Evolutionary conservation across 2,113 vertebrate genomes (phyloP), one percentile per base, ranked within the genome.

Genomic region (Tor tambroides): DNA sequence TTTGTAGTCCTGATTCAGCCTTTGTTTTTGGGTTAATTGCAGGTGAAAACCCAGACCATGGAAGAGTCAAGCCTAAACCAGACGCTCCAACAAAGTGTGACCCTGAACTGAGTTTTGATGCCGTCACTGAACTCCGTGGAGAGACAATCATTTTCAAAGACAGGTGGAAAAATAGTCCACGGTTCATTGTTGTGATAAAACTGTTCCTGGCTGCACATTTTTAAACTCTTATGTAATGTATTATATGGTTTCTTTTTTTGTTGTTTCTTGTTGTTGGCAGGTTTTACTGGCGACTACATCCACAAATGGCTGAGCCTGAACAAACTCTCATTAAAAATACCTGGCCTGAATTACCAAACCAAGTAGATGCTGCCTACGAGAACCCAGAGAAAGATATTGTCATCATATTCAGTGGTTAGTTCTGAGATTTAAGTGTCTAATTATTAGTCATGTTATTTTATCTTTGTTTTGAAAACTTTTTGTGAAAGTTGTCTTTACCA

Each of bases 241-340:
- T 61, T 61, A 14, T 32, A 76, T 54, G 59, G 3, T 72, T 83
- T 14, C 35, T 1, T 54, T 46, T 61, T 28, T 8, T 43, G 26
- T 8, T 2, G 21, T 35, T 87, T 79, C 82, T 9, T 26, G 5
- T 30, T 54, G 6, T 69, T 85, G 30, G 63, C 91, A 99, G 98
- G 65, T 99, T 98, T 93, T 97, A 97, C 91, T 99, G 98, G 98
- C 93, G 98, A 32, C 83, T 98, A 3, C 98, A 98, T 80, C 96
- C 97, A 77, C 97, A 99, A 93, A 95, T 97, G 94, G 88, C 93
- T 1, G 96, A 98, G 3, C 94, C 95, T 3, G 95, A 98, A 80
- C 94, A 96, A 83, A 95, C 94, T 0, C 90, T 96, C 90, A 97
- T 96, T 86, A 96, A 97, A 76, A 96, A 95, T 0, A 98, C 97